A percentile compares a stretch with the other conserved stretches of the same genome.
phyloP scores from a whole-genome alignment of 2,113 vertebrate genomes.

The Saimiri boliviensis region DNA sequence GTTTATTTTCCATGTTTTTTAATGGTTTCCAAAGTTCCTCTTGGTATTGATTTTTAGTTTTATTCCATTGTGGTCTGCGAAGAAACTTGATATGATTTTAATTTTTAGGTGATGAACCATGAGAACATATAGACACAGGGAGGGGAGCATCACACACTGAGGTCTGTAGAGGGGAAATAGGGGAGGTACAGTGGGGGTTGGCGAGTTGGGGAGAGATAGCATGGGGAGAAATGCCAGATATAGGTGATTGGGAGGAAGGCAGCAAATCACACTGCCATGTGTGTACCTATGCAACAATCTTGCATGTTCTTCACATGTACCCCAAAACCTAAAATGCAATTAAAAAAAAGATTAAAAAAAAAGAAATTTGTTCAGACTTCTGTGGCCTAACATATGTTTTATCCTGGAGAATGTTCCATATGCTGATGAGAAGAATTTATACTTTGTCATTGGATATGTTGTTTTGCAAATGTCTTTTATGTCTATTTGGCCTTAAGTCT shows the following conservation, averaged over 20 bases:
- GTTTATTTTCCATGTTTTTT: not conserved
- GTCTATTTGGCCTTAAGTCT: not conserved
- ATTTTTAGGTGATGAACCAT: not conserved
- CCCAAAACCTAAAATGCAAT: too few relatives aligned
- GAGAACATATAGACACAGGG: too few relatives aligned
- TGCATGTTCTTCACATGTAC: too few relatives aligned
- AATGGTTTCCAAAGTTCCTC: not conserved
- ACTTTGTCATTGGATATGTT: not conserved
- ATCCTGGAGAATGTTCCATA: not conserved
- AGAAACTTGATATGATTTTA: not conserved
- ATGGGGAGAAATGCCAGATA: too few relatives aligned
- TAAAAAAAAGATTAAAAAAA: too few relatives aligned
- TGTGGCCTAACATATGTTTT: not conserved
- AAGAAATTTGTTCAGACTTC: not conserved
- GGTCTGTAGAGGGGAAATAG: too few relatives aligned
- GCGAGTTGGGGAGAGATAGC: too few relatives aligned
- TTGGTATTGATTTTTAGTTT: not conserved
- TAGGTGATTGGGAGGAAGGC: too few relatives aligned
- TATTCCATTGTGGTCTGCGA: not conserved
- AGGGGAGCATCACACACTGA: too few relatives aligned
- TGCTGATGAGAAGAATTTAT: not conserved
- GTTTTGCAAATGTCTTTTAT: not conserved
- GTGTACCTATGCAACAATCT: too few relatives aligned
- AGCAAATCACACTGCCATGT: too few relatives aligned
- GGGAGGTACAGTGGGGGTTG: too few relatives aligned